A percentile compares a stretch with the other conserved stretches of the same genome.
These are phyloP conservation scores for Vanacampus margaritifer DNA, from an alignment of 2,113 vertebrate genomes.

Conservation along the genomic window DNA sequence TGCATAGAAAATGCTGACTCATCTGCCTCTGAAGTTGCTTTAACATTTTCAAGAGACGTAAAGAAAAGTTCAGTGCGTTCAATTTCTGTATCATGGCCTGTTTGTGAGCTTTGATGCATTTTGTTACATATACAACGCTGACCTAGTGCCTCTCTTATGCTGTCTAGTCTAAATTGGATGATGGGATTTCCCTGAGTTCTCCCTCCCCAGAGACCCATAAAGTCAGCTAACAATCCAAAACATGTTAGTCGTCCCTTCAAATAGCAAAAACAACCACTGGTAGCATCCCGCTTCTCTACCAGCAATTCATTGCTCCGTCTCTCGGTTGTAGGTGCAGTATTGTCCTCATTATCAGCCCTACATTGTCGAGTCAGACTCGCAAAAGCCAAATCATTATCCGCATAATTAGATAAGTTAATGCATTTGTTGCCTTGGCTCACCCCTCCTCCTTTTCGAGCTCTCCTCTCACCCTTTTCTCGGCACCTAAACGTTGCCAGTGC, in stretches of 20 bases:
- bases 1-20: slow-evolving; percentile 51
- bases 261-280: slow-evolving; percentile 30
- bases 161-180: slow-evolving; percentile 32
- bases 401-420: slow-evolving; percentile 56
- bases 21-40: slow-evolving; percentile 30
- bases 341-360: slow-evolving; percentile 40
- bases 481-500: slow-evolving; percentile 36
- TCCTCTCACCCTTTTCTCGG: slow-evolving; percentile 1
- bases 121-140: slow-evolving; percentile 21
- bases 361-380: slow-evolving; percentile 15
- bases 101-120: slow-evolving; percentile 23
- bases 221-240: slow-evolving; percentile 44
- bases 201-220: slow-evolving; percentile 44
- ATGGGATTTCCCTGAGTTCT: slow-evolving; percentile 41
- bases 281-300: slow-evolving; percentile 19
- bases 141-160: slow-evolving; percentile 6
- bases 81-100: slow-evolving; percentile 9
- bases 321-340: slow-evolving; percentile 23
- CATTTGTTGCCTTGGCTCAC: slow-evolving; percentile 35
- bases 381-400: slow-evolving; percentile 52
- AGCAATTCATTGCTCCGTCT: slow-evolving; percentile 26
- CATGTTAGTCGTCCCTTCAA: slow-evolving; percentile 29
- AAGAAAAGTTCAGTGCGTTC: not conserved
- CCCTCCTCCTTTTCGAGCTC: slow-evolving; percentile 14
- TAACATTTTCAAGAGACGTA: slow-evolving; percentile 18